Evolutionary conservation across 2,888 invertebrate genomes (phyloP).

Genomic region (Plusia festucae): DNA sequence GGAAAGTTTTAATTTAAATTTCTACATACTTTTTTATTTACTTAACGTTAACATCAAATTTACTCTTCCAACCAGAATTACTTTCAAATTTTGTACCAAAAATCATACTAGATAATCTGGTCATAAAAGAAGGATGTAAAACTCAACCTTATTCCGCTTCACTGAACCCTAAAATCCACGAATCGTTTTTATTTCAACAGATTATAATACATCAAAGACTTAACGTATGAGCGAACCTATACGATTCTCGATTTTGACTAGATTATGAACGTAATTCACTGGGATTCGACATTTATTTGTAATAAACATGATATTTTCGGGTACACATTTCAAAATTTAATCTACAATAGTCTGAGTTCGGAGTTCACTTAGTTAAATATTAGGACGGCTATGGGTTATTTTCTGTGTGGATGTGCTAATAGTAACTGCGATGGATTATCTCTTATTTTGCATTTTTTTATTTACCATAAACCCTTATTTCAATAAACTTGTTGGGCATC

Average conservation of each 20-base stretch:
- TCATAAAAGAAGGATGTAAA: constrained; percentile 20
- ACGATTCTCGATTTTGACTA: constrained; percentile 73
- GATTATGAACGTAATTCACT: constrained; percentile 77
- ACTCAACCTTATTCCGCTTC: constrained; percentile 49
- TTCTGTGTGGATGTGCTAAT: constrained; percentile 2
- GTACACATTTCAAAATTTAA: constrained; percentile 64
- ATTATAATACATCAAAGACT: constrained; percentile 83
- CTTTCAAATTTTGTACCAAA: constrained; percentile 20
- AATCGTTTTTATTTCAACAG: constrained; percentile 77
- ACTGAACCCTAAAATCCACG: constrained; percentile 69
- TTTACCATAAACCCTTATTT: neutral
- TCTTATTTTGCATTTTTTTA: neutral
- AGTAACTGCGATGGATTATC: neutral
- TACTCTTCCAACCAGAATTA: neutral
- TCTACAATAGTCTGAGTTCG: constrained; percentile 59
- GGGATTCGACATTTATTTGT: constrained; percentile 75
- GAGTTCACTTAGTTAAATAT: constrained; percentile 45
- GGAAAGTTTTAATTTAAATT: no score
- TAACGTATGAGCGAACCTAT: constrained; percentile 76
- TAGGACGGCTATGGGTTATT: constrained; percentile 27
- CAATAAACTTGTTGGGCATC: no score
- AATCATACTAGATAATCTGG: constrained; percentile 22
- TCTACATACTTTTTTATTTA: neutral
- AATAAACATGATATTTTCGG: constrained; percentile 82
- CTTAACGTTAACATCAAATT: neutral